A percentile compares a stretch with the other conserved stretches of the same genome.
phyloP scores from a whole-genome alignment of 2,888 invertebrate genomes.

The Balanococcus diminutus region DNA sequence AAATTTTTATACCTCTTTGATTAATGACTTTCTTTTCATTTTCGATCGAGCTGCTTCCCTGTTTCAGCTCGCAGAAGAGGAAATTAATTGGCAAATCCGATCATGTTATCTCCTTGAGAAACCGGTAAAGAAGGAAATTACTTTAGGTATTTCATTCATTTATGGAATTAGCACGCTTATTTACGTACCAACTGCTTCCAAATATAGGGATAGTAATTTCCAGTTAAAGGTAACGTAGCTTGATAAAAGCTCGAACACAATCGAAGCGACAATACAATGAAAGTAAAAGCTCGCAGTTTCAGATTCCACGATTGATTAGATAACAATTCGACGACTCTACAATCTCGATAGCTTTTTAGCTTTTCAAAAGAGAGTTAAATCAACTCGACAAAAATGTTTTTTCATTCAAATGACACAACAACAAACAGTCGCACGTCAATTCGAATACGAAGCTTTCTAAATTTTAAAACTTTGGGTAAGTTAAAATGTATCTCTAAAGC shows the following conservation, averaged over 20 bases:
- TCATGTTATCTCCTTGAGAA: conserved; percentile 13
- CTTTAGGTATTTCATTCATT: background rate
- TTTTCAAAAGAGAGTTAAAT: background rate
- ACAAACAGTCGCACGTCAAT: background rate
- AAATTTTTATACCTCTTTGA: background rate
- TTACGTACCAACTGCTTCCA: background rate
- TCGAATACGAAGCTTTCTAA: background rate
- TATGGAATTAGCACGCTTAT: conserved; percentile 16
- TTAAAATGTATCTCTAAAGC: background rate
- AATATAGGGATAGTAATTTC: conserved; percentile 13
- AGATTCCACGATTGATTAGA: conserved; percentile 12
- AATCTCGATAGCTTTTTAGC: background rate
- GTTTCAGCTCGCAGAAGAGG: background rate
- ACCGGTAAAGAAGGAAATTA: conserved; percentile 29
- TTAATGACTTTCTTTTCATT: background rate
- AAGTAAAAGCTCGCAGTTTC: conserved; percentile 8
- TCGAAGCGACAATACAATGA: background rate
- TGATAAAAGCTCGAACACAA: background rate
- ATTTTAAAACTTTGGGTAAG: background rate
- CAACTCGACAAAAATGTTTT: background rate
- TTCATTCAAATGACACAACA: background rate
- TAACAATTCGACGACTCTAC: background rate
- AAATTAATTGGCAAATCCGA: conserved; percentile 14
- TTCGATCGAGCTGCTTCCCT: background rate
- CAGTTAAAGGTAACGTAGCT: background rate